Evolutionary conservation across 1,140 invertebrate genomes (phyloP).

Genomic region (Dendrolimus kikuchii): DNA sequence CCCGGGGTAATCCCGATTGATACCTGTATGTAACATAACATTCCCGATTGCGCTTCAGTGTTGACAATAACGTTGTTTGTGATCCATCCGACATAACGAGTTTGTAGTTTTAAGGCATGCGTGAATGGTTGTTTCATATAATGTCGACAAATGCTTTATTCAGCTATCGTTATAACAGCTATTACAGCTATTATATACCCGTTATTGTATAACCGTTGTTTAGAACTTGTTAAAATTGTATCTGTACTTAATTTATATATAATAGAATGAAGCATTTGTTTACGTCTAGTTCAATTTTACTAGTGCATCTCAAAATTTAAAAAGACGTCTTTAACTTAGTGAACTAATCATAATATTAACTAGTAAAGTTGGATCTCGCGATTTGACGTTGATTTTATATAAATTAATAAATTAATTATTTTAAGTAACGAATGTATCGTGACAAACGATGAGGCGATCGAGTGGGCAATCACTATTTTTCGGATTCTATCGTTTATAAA

Average conservation of each 20-base stretch:
- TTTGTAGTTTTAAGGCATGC: conserved; percentile 59
- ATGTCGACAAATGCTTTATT: conserved; percentile 42
- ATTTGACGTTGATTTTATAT: conserved; percentile 37
- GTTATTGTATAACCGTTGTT: conserved; percentile 10
- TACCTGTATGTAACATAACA: conserved; percentile 69
- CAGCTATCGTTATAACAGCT: background rate
- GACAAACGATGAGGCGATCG: conserved; percentile 28
- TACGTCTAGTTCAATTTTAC: conserved; percentile 30
- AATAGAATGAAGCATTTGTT: conserved; percentile 35
- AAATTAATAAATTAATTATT: conserved; percentile 42
- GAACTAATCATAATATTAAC: conserved; percentile 17
- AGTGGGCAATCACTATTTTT: background rate
- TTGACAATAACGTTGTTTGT: conserved; percentile 63
- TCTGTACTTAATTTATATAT: conserved; percentile 5
- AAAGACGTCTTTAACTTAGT: conserved; percentile 17
- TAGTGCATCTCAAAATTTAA: conserved; percentile 24
- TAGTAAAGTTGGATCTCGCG: conserved; percentile 38
- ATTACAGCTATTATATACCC: conserved; percentile 11
- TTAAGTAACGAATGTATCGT: conserved; percentile 34
- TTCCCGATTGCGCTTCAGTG: conserved; percentile 67
- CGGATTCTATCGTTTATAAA: too few relatives aligned
- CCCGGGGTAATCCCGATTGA: conserved; percentile 32
- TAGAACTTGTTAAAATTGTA: background rate
- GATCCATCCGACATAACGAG: conserved; percentile 61
- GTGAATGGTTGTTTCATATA: conserved; percentile 37